phyloP scores from a whole-genome alignment of 2,888 invertebrate species.

The Nomada fucata region DNA sequence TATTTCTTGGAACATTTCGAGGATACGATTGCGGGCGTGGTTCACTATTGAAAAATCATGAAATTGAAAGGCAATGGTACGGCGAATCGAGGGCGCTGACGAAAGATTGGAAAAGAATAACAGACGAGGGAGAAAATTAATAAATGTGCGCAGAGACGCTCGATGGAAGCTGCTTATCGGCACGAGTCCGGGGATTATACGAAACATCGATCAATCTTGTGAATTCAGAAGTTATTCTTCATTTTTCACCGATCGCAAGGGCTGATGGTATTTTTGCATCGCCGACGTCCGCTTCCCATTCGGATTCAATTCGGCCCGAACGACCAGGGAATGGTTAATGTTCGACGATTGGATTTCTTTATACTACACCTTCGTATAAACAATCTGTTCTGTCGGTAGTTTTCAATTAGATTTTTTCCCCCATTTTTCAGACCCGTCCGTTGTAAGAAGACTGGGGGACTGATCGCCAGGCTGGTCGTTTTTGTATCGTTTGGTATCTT shows the following conservation, averaged over 20 bases:
- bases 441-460: neutral
- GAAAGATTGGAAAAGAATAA: no score
- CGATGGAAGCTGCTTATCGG: no score
- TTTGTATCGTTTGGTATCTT: conserved; percentile 24
- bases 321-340: neutral
- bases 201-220: no score
- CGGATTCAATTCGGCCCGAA: neutral
- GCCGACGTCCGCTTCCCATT: neutral
- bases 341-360: neutral
- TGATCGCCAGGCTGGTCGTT: neutral
- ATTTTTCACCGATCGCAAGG: neutral
- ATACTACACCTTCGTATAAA: neutral
- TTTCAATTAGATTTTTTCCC: conserved; percentile 1
- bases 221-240: no score
- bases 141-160: no score
- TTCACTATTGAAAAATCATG: neutral
- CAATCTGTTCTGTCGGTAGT: neutral
- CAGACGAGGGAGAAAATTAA: neutral
- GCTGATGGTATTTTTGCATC: neutral
- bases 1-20: neutral
- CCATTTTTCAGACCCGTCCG: neutral
- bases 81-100: no score
- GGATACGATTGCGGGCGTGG: neutral
- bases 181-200: no score
- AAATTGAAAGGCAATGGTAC: no score